These are phyloP conservation scores for Cataglyphis hispanica DNA, from an alignment of 1,140 invertebrate genomes.

Conservation along the genomic window DNA sequence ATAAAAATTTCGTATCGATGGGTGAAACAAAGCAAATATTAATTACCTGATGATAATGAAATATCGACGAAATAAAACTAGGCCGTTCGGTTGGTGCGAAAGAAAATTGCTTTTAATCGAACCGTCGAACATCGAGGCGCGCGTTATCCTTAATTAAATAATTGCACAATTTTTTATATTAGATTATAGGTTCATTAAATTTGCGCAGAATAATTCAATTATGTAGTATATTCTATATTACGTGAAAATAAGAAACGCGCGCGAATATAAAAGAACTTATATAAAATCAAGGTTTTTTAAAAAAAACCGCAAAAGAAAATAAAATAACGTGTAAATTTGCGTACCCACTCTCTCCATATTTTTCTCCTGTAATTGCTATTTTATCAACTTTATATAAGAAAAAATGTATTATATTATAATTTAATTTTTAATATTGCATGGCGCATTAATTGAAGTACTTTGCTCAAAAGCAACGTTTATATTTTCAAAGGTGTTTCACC, in stretches of 20 bases:
- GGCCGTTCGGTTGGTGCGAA: constrained; percentile 11
- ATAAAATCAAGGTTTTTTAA: background rate
- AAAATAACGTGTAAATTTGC: background rate
- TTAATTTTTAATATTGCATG: background rate
- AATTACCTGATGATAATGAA: constrained; percentile 51
- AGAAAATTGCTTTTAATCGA: constrained; percentile 57
- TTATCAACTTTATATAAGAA: background rate
- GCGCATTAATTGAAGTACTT: background rate
- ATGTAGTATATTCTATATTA: background rate
- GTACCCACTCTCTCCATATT: background rate
- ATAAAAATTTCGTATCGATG: constrained; percentile 38
- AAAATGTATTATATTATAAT: background rate
- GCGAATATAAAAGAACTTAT: background rate
- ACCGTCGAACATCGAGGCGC: constrained; percentile 80
- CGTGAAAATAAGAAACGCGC: constrained; percentile 21
- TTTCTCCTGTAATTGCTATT: background rate
- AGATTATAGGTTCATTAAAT: constrained; percentile 34
- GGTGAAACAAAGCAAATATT: constrained; percentile 38
- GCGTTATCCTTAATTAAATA: constrained; percentile 75
- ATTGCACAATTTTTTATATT: constrained; percentile 72
- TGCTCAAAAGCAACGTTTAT: background rate
- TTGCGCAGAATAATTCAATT: constrained; percentile 12
- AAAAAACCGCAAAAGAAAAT: background rate
- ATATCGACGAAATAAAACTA: constrained; percentile 51
- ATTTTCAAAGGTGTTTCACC: background rate